A percentile compares a stretch with the other conserved stretches of the same genome.
phyloP scores from a whole-genome alignment of 2,888 invertebrate species.

The Agrilus cyanescens region DNA sequence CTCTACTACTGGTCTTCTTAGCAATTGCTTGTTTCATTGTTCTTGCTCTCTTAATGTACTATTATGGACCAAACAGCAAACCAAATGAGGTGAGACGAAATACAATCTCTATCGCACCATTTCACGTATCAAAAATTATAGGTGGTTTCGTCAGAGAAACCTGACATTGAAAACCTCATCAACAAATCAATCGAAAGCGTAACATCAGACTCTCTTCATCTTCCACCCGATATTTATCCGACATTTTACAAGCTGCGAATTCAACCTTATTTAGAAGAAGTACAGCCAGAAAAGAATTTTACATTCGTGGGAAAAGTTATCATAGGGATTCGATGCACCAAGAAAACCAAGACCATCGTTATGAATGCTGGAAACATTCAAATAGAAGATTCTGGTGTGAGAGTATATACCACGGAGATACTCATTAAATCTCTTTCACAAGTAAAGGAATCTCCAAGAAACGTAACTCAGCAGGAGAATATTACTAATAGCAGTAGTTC shows the following conservation, averaged over 20 bases:
- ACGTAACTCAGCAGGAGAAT: no score
- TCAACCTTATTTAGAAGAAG: slow-evolving; percentile 28
- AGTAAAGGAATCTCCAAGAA: neutral
- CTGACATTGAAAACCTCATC: slow-evolving; percentile 29
- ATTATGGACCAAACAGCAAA: slow-evolving; percentile 25
- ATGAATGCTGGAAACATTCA: slow-evolving; percentile 27
- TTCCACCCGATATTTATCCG: slow-evolving; percentile 25
- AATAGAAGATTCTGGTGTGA: slow-evolving; percentile 22
- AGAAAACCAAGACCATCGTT: slow-evolving; percentile 26
- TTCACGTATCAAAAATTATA: neutral
- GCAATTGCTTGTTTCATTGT: slow-evolving; percentile 25
- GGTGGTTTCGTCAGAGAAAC: slow-evolving; percentile 19
- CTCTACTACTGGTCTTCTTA: slow-evolving; percentile 36
- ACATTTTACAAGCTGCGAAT: slow-evolving; percentile 27
- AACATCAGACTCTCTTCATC: slow-evolving; percentile 22
- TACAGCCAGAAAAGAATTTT: slow-evolving; percentile 22
- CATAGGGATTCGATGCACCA: slow-evolving; percentile 25
- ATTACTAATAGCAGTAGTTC: neutral
- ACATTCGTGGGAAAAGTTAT: slow-evolving; percentile 29
- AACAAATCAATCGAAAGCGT: slow-evolving; percentile 27
- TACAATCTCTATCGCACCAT: neutral
- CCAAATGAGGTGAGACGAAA: neutral
- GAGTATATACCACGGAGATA: slow-evolving; percentile 16
- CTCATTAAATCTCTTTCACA: slow-evolving; percentile 1
- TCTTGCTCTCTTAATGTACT: slow-evolving; percentile 30